Evolutionary conservation across 2,888 invertebrate species (phyloP), one percentile per base, ranked within the genome.

Genomic region (Physocephala rufipes): DNA sequence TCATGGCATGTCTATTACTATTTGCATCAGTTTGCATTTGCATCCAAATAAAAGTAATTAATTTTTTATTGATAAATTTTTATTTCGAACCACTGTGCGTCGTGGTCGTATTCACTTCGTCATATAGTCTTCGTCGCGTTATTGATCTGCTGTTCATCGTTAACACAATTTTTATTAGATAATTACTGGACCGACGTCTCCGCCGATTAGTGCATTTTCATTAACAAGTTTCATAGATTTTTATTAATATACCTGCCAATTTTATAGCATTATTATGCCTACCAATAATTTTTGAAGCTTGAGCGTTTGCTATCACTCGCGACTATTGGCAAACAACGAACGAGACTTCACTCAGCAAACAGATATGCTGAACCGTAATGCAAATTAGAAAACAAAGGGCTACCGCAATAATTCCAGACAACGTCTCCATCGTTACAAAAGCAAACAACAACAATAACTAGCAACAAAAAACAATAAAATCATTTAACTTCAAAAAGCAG

Each of bases 371-470:
- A 36, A 9, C 9, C 5, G 36, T 9, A n/a, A n/a, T n/a, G n/a
- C 36, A 30, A 43, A 43, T 12, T 19, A 51, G 15, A 7, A 55
- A 16, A 7, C 19, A 36, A 28, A 53, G 19, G 26, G 47, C 55
- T 26, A 55, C 24, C 2, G 15, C 47, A 26, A 43, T 58, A 55
- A 43, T 58, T 12, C n/a, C 19, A 45, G 47, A 16, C 19, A 43
- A 55, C 76, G 75, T 74, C 76, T 76, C 73, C 70, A 73, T 73
- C 72, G 74, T 70, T 72, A 66, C 47, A 68, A 73, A 73, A 70
- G 72, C 74, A 75, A 75, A 73, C 74, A 73, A 70, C 73, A 76
- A 76, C 74, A 72, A 72, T 16, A 36, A 36, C 36, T 36, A 61
- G 51, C 36, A 30, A 30, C 53, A 64, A n/a, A n/a, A n/a, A n/a